phyloP scores from a whole-genome alignment of 2,113 vertebrate genomes.

The Fregetta grallaria region DNA sequence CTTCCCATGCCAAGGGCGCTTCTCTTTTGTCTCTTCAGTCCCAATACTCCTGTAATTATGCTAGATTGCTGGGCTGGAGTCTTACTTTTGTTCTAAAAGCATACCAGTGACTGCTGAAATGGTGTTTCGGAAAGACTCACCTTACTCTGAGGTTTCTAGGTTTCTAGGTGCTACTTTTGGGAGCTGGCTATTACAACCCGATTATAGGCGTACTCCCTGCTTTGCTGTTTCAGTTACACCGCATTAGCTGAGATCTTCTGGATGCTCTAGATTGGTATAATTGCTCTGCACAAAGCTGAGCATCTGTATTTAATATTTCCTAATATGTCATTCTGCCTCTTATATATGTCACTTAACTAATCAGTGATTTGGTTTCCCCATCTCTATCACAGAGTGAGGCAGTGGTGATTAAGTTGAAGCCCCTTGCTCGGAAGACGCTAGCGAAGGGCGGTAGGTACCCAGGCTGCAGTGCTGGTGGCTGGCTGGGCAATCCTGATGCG shows the following conservation, averaged over 20 bases:
- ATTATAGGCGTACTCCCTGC: neutral
- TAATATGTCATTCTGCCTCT: neutral
- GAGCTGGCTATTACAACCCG: neutral
- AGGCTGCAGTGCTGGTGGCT: neutral
- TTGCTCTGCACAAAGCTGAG: neutral
- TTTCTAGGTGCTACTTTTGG: neutral
- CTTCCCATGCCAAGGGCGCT: neutral
- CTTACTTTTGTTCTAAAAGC: neutral
- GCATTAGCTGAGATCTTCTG: neutral
- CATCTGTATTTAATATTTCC: neutral
- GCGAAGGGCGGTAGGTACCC: neutral
- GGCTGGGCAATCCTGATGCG: neutral
- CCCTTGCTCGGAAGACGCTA: neutral
- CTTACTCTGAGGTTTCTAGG: neutral
- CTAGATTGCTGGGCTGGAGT: neutral
- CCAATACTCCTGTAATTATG: neutral
- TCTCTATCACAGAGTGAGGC: neutral
- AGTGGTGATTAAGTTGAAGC: neutral
- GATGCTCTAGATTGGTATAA: neutral
- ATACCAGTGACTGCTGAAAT: neutral
- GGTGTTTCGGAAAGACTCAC: neutral
- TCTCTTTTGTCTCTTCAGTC: neutral
- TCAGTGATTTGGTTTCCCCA: neutral
- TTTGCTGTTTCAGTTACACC: neutral
- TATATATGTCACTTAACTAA: neutral